phyloP scores from a whole-genome alignment of 2,888 invertebrate species.

The Nomada fabriciana region DNA sequence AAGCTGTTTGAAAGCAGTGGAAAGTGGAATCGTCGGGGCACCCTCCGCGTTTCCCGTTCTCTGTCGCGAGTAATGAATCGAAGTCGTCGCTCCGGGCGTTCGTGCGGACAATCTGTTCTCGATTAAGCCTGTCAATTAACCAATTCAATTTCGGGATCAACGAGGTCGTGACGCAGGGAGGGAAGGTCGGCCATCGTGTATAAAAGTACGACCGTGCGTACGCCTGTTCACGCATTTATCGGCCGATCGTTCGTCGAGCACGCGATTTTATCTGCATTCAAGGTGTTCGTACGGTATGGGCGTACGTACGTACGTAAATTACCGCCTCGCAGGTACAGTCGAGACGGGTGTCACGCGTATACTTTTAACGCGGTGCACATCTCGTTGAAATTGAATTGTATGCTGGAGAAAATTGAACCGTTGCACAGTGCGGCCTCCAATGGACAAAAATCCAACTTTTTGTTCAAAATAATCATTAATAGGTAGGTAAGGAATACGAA shows the following conservation, averaged over 20 bases:
- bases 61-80: conserved; percentile 49
- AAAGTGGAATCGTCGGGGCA: background rate
- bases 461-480: no score
- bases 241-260: background rate
- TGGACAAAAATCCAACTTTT: no score
- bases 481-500: no score
- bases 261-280: background rate
- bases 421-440: no score
- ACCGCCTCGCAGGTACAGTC: no score
- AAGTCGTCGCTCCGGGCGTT: conserved; percentile 30
- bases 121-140: conserved; percentile 69
- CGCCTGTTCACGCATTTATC: conserved; percentile 22
- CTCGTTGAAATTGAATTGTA: no score
- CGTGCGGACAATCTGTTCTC: conserved; percentile 59
- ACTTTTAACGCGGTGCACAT: no score
- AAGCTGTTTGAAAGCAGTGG: background rate
- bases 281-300: background rate
- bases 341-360: no score
- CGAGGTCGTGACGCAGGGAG: conserved; percentile 30
- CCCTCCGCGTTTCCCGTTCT: conserved; percentile 26
- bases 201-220: conserved; percentile 37
- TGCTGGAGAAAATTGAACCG: no score
- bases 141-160: conserved; percentile 74
- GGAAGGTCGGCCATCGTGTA: conserved; percentile 30
- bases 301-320: no score